A percentile compares a stretch with the other conserved stretches of the same genome.
phyloP scores from a whole-genome alignment of 2,113 vertebrate species.

The Psilopsiagon aurifrons region DNA sequence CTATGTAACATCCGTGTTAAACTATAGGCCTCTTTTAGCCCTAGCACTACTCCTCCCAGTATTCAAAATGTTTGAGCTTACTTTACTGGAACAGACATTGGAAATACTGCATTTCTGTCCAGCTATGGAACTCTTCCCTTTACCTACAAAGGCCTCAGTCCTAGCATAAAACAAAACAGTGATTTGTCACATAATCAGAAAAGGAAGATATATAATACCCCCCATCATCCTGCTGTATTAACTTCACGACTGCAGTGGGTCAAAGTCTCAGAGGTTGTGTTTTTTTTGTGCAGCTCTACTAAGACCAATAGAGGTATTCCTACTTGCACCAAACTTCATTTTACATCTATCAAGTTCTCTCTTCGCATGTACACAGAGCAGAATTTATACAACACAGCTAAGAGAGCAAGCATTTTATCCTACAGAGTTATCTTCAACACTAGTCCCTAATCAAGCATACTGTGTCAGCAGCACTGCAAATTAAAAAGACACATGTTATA shows the following conservation, averaged over 20 bases:
- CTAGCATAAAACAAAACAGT: neutral
- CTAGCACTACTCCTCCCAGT: neutral
- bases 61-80: neutral
- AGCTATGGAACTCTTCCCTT: neutral
- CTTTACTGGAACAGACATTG: rapidly evolving
- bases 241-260: neutral
- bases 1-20: neutral
- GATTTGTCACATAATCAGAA: neutral
- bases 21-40: neutral
- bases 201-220: neutral
- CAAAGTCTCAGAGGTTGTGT: neutral
- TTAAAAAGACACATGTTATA: slow-evolving; percentile 32
- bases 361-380: neutral
- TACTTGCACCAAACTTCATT: neutral
- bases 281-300: neutral
- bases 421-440: slow-evolving; percentile 39
- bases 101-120: neutral
- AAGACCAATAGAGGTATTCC: neutral
- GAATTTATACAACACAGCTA: slow-evolving; percentile 44
- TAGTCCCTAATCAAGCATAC: slow-evolving; percentile 40
- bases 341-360: neutral
- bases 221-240: neutral
- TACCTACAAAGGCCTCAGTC: neutral
- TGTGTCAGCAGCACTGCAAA: slow-evolving; percentile 38
- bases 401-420: slow-evolving; percentile 41